Conservation (phyloP, 2,888 invertebrate genomes). For the Catocala fraxini region DNA sequence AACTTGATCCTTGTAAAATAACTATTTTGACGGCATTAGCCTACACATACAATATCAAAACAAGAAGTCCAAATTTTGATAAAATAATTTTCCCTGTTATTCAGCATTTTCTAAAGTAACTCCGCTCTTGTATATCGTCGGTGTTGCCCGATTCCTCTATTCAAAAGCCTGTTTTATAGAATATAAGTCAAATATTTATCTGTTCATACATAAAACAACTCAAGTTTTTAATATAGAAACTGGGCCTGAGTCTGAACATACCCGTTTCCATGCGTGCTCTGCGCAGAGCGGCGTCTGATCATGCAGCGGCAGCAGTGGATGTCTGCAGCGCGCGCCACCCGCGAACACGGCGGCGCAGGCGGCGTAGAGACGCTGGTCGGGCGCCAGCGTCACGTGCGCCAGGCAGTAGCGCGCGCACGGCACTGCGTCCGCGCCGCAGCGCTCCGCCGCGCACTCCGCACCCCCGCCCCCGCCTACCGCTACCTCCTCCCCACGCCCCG, state of each 20-base stretch:
- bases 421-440: slow-evolving; percentile 82
- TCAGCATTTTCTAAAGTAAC: too few species aligned
- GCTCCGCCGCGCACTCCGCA: slow-evolving; percentile 63
- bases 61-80: too few species aligned
- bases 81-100: too few species aligned
- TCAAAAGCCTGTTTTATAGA: too few species aligned
- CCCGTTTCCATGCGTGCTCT: slow-evolving; percentile 94
- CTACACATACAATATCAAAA: too few species aligned
- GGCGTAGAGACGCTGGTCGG: slow-evolving; percentile 91
- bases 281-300: slow-evolving; percentile 93
- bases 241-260: slow-evolving; percentile 58
- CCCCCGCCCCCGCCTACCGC: slow-evolving; percentile 17
- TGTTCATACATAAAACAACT: too few species aligned
- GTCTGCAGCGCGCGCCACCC: slow-evolving; percentile 80
- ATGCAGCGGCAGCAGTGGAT: slow-evolving; percentile 79
- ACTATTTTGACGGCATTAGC: too few species aligned
- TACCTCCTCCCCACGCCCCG: slow-evolving; percentile 40
- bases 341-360: slow-evolving; percentile 84
- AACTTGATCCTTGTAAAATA: too few species aligned
- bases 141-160: too few species aligned
- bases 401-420: slow-evolving; percentile 95
- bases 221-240: too few species aligned
- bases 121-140: too few species aligned
- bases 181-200: too few species aligned
- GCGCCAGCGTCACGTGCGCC: slow-evolving; percentile 94